Base-by-base conservation (phyloP, 2,113 vertebrate species). In the Nesogale talazaci region DNA sequence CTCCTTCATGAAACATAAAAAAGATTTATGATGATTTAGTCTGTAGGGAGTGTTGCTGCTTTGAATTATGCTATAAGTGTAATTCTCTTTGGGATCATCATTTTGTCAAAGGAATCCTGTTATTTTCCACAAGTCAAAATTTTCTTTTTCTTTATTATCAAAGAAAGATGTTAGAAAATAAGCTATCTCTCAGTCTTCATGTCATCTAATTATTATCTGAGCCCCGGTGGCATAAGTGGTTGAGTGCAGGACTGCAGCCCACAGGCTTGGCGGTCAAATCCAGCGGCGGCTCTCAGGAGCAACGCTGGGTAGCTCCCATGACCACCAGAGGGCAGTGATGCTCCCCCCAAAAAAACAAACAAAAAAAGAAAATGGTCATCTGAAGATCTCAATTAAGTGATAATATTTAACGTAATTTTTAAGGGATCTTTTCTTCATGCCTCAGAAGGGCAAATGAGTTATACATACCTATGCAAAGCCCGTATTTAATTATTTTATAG, bases 21-120 rank as follows among this genome's bases (percentile, higher is more conserved):
- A 91, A 87, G n/a, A 89, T 59, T 72, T 89, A 83, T 70, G 70
- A 75, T 91, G 12, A 94, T 83, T 79, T 88, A 95, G 81, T 89
- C 38, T 75, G 11, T 46, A 90, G 67, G 31, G 52, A 88, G 22
- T 82, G 88, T 61, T 85, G 20, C 31, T 94, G 75, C 63, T 80
- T 31, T 75, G 56, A 95, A 87, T 89, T 78, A 77, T 23, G 3
- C 78, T 52, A 20, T 90, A 91, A 90, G 17, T 85, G 46, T 67
- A n/a, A n/a, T n/a, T 90, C 40, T 70, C 29, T 46, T 4, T 34
- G 87, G 31, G 65, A 59, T 34, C 83, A 86, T 94, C 94, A 82
- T 85, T 85, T 94, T 94, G 56, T 69, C 78, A 95, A 94, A 57
- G 61, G 74, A 1, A 3, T 67, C 61, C n/a, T 67, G 23, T 81